These are phyloP conservation scores for Clarias gariepinus DNA, from an alignment of 2,113 vertebrate species.

Conservation along the genomic window DNA sequence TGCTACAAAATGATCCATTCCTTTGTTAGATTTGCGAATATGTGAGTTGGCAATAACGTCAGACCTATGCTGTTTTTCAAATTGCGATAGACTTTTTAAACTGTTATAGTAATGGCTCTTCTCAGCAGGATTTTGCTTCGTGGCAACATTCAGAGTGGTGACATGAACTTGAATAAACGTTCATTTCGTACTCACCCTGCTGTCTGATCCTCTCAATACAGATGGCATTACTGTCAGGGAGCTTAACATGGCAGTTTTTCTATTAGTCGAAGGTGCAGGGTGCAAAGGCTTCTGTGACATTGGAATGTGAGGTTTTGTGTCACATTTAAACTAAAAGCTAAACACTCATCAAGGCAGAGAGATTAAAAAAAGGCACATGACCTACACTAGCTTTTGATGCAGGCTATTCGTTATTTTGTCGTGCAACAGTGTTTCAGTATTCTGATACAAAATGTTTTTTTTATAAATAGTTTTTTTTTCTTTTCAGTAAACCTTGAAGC, in stretches of 20 bases:
- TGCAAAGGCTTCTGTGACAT: slow-evolving; percentile 18
- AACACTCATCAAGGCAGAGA: slow-evolving; percentile 13
- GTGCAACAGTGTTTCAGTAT: not conserved
- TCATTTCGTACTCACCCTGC: slow-evolving; percentile 23
- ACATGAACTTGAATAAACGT: slow-evolving; percentile 38
- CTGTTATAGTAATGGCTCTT: slow-evolving; percentile 11
- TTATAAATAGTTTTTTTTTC: not conserved
- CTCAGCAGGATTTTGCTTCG: not conserved
- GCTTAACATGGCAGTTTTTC: slow-evolving; percentile 43
- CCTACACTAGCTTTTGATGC: not conserved
- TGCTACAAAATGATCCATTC: not conserved
- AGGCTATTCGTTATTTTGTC: not conserved
- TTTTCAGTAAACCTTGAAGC: not conserved
- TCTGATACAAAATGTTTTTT: not conserved
- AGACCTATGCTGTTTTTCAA: slow-evolving; percentile 14
- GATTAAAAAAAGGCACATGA: not conserved
- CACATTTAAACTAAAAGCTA: slow-evolving; percentile 4
- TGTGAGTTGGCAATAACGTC: slow-evolving; percentile 21
- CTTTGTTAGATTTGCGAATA: slow-evolving; percentile 7
- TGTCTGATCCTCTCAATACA: slow-evolving; percentile 25
- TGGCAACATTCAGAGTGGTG: not conserved
- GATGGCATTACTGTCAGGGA: slow-evolving; percentile 43
- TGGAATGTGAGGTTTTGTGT: slow-evolving; percentile 6
- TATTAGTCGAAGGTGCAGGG: slow-evolving; percentile 22
- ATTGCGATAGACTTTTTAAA: not conserved